Base-by-base conservation (phyloP, 2,797 vertebrate species). In the Orientallactaga sibirica region DNA sequence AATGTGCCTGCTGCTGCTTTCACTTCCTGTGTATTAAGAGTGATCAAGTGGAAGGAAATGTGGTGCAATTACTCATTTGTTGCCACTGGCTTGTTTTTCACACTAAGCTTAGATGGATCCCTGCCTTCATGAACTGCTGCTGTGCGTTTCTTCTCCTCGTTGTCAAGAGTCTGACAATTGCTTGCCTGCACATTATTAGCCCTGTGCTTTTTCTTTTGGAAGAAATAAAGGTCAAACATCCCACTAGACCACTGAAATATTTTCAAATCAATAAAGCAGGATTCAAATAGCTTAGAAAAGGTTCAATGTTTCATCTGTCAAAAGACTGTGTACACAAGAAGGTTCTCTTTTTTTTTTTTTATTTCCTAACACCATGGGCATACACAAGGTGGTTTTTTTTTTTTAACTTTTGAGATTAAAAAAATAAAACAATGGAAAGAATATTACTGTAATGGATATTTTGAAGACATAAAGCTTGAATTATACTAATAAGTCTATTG, bases 151-250 rank as follows among this genome's bases (percentile, higher is more conserved):
- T 86, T 93, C 83, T 41, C 77, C 25, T 25, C 85, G 25, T 77
- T 96, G 79, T 95, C 82, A 92, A 52, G 80, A 73, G 27, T 83
- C 74, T 93, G 93, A 86, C 92, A 92, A 27, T 95, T 67, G 70
- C 74, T 93, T 80, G 58, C 81, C 27, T 58, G 7, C 1, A 55
- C 74, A 70, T 93, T 86, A 89, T 95, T 93, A 94, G 70, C 48
- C 41, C 81, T 62, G 33, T 88, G 68, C 10, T 90, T 95, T 96
- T 75, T 88, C 61, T 94, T 92, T 71, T 91, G 80, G 64, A 84
- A 91, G 84, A 92, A 92, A 88, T 95, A 92, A 95, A 94, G 94
- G 86, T 96, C 88, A 96, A 77, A 93, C 74, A 87, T 75, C 7
- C 14, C 64, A 14, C 64, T 73, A 33, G 80, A 95, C 70, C 24